Base-by-base conservation (phyloP, 2,888 invertebrate species). In the Melanostoma scalare region DNA sequence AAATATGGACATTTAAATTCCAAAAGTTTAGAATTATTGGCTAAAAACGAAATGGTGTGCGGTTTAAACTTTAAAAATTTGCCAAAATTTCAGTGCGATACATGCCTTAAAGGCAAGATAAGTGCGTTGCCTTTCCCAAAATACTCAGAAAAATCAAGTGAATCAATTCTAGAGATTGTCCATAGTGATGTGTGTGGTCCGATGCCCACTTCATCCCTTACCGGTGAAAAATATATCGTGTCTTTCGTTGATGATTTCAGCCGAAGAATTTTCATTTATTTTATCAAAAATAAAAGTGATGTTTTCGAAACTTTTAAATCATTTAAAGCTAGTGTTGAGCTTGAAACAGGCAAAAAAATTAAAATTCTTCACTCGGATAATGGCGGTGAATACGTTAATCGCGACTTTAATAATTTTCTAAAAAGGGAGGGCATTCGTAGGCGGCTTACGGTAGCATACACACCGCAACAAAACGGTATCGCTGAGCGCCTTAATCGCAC, bases 141-240 rank as follows among this genome's bases (percentile, higher is more conserved):
- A 35, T 33, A 42, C 9, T 6, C 36, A n/a, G 9, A 31, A 30
- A 53, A 56, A 68, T 20, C 56, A 6, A 68, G 68, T 36, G 10
- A 6, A 8, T 10, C 6, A 8, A 30, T 68, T 33, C 31, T 56
- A 20, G 77, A 79, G 33, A 63, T 76, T 8, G 55, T 85, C 10
- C 82, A 86, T 46, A 81, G 81, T 4, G 76, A 86, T 46, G 77
- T 86, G 1, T 73, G 68, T 40, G 85, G 85, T 6, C 85, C 85
- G 8, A 76, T 86, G 68, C 40, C 33, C 8, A 71, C 48, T 40
- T 20, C 71, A n/a, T 82, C 85, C 30, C 30, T 63, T 30, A 74
- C 77, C 56, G 69, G 76, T 31, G 46, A 71, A 75, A 65, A 53
- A 36, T 80, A 58, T 53, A 63, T 60, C 3, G 20, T 80, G 0